These are phyloP conservation scores for Thalassoma bifasciatum DNA, from an alignment of 2,113 vertebrate species.

Conservation along the genomic window DNA sequence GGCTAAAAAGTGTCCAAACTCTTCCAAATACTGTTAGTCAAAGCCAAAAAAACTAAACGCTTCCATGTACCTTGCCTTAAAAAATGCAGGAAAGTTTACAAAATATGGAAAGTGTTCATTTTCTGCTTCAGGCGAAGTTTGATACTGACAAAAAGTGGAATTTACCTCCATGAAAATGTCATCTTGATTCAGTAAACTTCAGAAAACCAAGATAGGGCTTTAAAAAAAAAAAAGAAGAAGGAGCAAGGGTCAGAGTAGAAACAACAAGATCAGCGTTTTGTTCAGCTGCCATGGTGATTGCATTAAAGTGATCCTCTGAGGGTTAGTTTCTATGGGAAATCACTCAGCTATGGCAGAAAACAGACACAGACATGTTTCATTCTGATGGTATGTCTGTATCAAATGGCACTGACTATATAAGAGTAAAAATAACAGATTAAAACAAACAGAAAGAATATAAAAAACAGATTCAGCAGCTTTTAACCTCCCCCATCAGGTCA, in stretches of 20 bases:
- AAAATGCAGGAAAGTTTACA: neutral
- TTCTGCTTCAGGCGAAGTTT: neutral
- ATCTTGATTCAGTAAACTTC: neutral
- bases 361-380: neutral
- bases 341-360: conserved; percentile 2
- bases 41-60: neutral
- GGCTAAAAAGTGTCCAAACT: neutral
- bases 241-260: neutral
- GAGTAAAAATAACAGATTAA: neutral
- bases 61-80: neutral
- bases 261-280: neutral
- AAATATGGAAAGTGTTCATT: neutral
- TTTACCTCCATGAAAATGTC: neutral
- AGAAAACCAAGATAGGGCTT: neutral
- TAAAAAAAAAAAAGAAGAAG: neutral
- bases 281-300: conserved; percentile 59
- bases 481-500: neutral
- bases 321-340: conserved; percentile 22
- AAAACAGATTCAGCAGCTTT: neutral
- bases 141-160: neutral
- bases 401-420: neutral
- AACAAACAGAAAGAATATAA: neutral
- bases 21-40: neutral
- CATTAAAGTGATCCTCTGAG: conserved; percentile 18
- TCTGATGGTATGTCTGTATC: conserved; percentile 19